Percentiles rank a stretch among this genome's conserved stretches.
phyloP scores from a whole-genome alignment of 2,888 invertebrate species.

The Trissolcus japonicus region DNA sequence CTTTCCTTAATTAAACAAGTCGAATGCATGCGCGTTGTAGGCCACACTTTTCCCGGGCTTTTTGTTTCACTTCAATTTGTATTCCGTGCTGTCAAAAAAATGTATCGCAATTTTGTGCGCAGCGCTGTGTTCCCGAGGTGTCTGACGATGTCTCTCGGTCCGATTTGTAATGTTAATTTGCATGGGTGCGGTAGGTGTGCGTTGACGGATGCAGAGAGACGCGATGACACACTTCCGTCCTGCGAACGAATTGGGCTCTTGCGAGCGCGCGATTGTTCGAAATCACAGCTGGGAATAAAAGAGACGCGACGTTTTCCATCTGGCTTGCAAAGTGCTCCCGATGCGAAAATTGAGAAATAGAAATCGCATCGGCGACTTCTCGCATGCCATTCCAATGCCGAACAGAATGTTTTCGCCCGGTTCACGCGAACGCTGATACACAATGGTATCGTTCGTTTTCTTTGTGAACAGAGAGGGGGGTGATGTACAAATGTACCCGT shows the following conservation, averaged over 20 bases:
- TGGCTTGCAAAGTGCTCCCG: slow-evolving; percentile 37
- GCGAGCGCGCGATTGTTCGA: slow-evolving; percentile 36
- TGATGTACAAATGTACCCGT: slow-evolving; percentile 17
- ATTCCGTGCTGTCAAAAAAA: slow-evolving; percentile 43
- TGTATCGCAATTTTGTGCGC: slow-evolving; percentile 25
- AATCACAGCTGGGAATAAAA: slow-evolving; percentile 36
- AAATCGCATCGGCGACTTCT: slow-evolving; percentile 36
- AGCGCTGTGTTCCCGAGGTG: slow-evolving; percentile 8
- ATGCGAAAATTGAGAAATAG: slow-evolving; percentile 48
- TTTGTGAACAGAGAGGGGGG: slow-evolving; percentile 38
- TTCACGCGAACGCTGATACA: slow-evolving; percentile 46
- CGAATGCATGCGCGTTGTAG: not conserved
- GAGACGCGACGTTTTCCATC: slow-evolving; percentile 25
- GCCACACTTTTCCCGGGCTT: not conserved
- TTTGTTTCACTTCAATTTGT: slow-evolving; percentile 22
- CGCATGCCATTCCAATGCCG: slow-evolving; percentile 49
- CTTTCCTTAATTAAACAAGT: slow-evolving; percentile 4
- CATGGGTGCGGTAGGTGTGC: slow-evolving; percentile 42
- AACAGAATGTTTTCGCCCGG: slow-evolving; percentile 42
- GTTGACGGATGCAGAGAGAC: slow-evolving; percentile 45
- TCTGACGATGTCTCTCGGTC: slow-evolving; percentile 10
- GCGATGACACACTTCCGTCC: slow-evolving; percentile 46
- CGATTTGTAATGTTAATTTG: slow-evolving; percentile 51
- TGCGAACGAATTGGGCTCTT: slow-evolving; percentile 28
- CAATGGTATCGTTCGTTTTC: slow-evolving; percentile 24